Percentiles rank a stretch among this genome's conserved stretches.
These are phyloP conservation scores for Lordiphosa mommai DNA, from an alignment of 1,140 invertebrate species.

Conservation along the genomic window DNA sequence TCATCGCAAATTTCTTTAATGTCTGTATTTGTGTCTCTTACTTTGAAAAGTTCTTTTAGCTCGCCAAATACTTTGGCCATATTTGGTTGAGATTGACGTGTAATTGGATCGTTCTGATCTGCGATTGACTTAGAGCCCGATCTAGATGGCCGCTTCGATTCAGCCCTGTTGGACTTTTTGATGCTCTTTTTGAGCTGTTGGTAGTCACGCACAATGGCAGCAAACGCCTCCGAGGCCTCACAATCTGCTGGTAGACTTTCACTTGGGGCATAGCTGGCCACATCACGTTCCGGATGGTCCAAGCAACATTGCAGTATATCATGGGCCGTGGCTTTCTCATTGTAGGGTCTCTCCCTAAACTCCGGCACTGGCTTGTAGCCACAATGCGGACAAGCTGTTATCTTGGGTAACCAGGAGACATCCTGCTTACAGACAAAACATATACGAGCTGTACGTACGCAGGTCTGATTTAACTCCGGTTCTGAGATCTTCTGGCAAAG, in stretches of 20 bases:
- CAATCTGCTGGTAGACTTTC: not conserved
- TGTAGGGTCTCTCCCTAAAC: conserved; percentile 49
- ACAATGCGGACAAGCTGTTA: conserved; percentile 65
- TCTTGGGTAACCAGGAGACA: conserved; percentile 61
- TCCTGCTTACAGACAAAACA: conserved; percentile 64
- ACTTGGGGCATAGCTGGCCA: not conserved
- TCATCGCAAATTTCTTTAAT: conserved; percentile 44
- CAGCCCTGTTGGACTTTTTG: no score
- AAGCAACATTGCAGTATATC: conserved; percentile 40
- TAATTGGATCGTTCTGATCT: not conserved
- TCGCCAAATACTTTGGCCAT: conserved; percentile 54
- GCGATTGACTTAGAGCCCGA: no score
- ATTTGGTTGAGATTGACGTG: conserved; percentile 1
- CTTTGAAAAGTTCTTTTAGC: conserved; percentile 43
- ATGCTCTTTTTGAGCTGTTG: not conserved
- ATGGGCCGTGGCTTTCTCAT: conserved; percentile 54
- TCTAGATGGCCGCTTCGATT: no score
- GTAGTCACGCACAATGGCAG: conserved; percentile 12
- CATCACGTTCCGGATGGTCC: conserved; percentile 14
- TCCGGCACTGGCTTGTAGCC: conserved; percentile 62
- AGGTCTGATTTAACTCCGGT: conserved; percentile 39
- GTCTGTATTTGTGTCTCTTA: not conserved
- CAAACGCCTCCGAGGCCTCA: conserved; percentile 37
- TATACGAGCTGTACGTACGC: conserved; percentile 12
- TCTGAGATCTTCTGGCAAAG: conserved; percentile 3